Evolutionary conservation across 92 coral and sea anemone genomes (phyloP).

Genomic region (Zoanthus solanderi): DNA sequence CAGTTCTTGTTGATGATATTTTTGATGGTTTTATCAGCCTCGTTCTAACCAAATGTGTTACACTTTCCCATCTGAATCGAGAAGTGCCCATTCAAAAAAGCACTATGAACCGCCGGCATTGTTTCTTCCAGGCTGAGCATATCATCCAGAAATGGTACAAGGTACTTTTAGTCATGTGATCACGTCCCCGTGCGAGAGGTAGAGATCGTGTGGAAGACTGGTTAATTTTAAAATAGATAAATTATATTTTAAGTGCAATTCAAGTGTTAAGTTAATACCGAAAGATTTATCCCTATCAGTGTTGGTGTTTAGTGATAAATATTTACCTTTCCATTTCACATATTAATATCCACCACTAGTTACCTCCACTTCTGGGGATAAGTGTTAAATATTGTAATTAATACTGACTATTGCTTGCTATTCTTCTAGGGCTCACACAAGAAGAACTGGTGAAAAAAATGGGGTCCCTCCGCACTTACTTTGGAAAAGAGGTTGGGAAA

Average conservation of each 20-base stretch:
- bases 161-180: too few species aligned
- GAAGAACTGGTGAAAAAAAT: slow-evolving; percentile 67
- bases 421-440: slow-evolving; percentile 49
- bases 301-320: too few species aligned
- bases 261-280: not conserved
- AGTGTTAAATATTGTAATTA: not conserved
- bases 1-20: slow-evolving; percentile 77
- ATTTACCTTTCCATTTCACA: too few species aligned
- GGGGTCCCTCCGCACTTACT: slow-evolving; percentile 60
- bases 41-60: slow-evolving; percentile 76
- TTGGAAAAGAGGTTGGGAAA: slow-evolving; percentile 78
- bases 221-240: not conserved
- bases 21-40: slow-evolving; percentile 83
- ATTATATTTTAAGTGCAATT: not conserved
- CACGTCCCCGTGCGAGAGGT: not conserved
- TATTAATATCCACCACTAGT: too few species aligned
- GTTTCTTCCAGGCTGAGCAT: slow-evolving; percentile 54
- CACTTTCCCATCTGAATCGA: slow-evolving; percentile 66
- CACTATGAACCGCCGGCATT: slow-evolving; percentile 61
- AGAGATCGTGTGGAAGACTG: slow-evolving; percentile 3
- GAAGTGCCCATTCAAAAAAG: slow-evolving; percentile 60
- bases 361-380: too few species aligned
- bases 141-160: slow-evolving; percentile 24
- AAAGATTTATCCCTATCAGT: not conserved
- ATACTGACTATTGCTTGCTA: not conserved